These are phyloP conservation scores for Cephus pulcher DNA, from an alignment of 2,888 invertebrate species.

Conservation along the genomic window DNA sequence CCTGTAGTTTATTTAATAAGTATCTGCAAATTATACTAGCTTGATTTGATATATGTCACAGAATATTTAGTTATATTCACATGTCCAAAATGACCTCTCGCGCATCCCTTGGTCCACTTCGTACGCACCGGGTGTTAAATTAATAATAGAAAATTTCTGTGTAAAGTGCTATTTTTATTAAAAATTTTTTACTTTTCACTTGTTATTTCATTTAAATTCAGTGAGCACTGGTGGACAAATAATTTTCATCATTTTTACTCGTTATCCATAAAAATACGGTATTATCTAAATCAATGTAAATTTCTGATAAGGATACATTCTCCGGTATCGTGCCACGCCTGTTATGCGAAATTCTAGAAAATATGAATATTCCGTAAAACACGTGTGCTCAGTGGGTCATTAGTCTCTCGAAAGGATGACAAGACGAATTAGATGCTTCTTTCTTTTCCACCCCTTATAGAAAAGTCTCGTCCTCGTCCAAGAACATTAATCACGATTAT, in stretches of 20 bases:
- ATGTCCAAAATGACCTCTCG: no score
- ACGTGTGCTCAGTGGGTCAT: background rate
- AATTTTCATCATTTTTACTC: background rate
- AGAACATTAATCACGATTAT: conserved; percentile 4
- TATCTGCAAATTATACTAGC: no score
- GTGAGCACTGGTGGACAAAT: background rate
- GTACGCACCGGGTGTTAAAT: background rate
- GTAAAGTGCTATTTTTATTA: background rate
- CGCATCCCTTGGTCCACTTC: background rate
- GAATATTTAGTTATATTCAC: no score
- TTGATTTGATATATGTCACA: no score
- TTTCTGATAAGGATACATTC: no score
- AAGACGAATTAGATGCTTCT: background rate
- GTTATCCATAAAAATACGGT: background rate
- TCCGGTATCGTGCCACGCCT: background rate
- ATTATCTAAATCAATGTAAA: no score
- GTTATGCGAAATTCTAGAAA: background rate
- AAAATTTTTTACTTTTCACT: background rate
- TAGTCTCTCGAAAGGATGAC: background rate
- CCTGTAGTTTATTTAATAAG: no score
- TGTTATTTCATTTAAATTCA: background rate
- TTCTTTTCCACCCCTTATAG: background rate
- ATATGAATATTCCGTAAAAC: background rate
- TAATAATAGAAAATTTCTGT: background rate
- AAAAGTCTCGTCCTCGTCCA: background rate